A percentile compares a stretch with the other conserved stretches of the same genome.
Conservation (phyloP, 2,797 vertebrate species). For the Rhyacichthys aspro region DNA sequence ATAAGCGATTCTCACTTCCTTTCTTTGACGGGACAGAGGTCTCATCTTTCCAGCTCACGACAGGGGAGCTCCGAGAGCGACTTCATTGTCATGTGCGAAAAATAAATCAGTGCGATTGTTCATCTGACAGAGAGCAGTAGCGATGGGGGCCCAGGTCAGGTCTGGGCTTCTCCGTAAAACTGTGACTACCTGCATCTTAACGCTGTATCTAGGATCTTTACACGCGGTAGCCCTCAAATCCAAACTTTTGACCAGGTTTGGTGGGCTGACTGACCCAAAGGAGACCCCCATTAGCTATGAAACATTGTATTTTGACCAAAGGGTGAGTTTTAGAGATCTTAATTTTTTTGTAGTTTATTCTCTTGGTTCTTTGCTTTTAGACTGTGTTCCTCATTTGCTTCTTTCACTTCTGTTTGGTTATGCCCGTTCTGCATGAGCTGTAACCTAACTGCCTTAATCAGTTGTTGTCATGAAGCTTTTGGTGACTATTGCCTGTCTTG, state of each 20-base stretch:
- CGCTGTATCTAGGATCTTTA: conserved; percentile 48
- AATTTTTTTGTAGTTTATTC: not conserved
- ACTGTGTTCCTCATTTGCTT: conserved; percentile 21
- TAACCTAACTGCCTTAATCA: no score
- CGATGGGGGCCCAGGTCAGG: conserved; percentile 33
- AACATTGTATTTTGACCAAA: conserved; percentile 80
- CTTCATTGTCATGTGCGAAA: conserved; percentile 13
- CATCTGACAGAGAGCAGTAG: conserved; percentile 11
- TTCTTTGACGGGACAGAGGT: conserved; percentile 36
- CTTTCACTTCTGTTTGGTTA: conserved; percentile 38
- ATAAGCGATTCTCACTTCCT: conserved; percentile 63
- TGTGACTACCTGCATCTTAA: conserved; percentile 38
- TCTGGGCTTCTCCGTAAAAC: conserved; percentile 8
- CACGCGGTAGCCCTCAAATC: conserved; percentile 70
- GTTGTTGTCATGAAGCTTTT: no score
- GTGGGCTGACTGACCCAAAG: conserved; percentile 1
- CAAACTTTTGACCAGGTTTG: conserved; percentile 65
- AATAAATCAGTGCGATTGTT: conserved; percentile 1
- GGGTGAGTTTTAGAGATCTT: conserved; percentile 65
- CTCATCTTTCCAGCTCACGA: conserved; percentile 17
- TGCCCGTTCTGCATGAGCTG: no score
- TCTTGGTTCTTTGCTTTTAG: not conserved
- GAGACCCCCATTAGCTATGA: conserved; percentile 69
- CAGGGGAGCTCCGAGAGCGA: conserved; percentile 3
- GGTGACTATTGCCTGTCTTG: not conserved